phyloP scores from a whole-genome alignment of 2,113 vertebrate species.

The Lipophrys pholis region DNA sequence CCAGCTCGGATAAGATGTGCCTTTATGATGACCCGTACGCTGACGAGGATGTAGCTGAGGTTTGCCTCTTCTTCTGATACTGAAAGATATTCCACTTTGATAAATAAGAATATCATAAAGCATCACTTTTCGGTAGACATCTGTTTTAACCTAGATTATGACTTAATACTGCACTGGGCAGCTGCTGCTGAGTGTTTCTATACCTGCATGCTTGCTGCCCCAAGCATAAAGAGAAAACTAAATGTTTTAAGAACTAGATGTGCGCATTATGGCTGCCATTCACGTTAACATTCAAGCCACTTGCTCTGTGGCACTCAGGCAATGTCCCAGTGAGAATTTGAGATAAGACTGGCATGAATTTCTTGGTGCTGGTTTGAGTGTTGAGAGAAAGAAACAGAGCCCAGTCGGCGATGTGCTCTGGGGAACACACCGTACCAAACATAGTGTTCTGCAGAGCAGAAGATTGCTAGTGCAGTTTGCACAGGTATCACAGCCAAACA shows the following conservation, averaged over 20 bases:
- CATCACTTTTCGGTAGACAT: not conserved
- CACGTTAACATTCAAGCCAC: not conserved
- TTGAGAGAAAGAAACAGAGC: slow-evolving; percentile 30
- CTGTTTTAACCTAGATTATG: slow-evolving; percentile 2
- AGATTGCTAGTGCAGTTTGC: slow-evolving; percentile 46
- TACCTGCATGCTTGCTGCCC: not conserved
- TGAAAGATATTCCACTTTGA: not conserved
- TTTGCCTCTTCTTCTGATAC: slow-evolving; percentile 6
- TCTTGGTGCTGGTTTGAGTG: slow-evolving; percentile 43
- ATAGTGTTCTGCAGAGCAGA: slow-evolving; percentile 49
- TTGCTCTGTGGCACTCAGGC: not conserved
- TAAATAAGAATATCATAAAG: no score
- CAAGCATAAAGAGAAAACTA: slow-evolving; percentile 10
- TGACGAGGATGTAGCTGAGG: slow-evolving; percentile 32
- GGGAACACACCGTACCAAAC: slow-evolving; percentile 49
- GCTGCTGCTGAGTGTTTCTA: not conserved
- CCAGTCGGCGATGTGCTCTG: slow-evolving; percentile 40
- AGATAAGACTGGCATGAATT: slow-evolving; percentile 20
- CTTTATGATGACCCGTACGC: slow-evolving; percentile 43
- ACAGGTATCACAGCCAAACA: slow-evolving; percentile 56
- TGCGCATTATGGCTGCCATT: not conserved
- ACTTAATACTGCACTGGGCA: not conserved
- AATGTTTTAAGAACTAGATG: no score
- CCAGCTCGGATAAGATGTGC: slow-evolving; percentile 13
- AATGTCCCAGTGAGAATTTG: slow-evolving; percentile 16